A percentile compares a stretch with the other conserved stretches of the same genome.
phyloP scores from a whole-genome alignment of 2,113 vertebrate species.

The Myrmecobius fasciatus region DNA sequence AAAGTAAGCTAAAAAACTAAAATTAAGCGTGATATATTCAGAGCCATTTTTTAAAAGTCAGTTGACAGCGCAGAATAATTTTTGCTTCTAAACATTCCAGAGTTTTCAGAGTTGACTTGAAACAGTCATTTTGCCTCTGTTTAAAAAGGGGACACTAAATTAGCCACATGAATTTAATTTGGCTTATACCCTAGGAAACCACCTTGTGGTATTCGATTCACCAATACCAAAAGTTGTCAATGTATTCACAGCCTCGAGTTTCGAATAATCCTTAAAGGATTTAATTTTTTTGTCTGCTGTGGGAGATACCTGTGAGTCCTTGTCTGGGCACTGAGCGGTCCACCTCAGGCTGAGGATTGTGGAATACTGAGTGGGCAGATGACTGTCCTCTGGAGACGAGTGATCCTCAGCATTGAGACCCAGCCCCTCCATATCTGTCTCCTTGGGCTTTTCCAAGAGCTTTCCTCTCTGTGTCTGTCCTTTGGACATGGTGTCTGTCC shows the following conservation, averaged over 20 bases:
- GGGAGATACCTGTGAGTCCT: not conserved
- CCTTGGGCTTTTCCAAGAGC: not conserved
- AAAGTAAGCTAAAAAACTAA: slow-evolving; percentile 55
- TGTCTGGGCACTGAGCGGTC: not conserved
- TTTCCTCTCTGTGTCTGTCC: not conserved
- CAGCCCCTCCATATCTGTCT: not conserved
- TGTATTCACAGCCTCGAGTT: slow-evolving; percentile 3
- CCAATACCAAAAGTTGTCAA: slow-evolving; percentile 60
- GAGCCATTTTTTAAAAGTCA: slow-evolving; percentile 12
- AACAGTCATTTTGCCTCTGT: slow-evolving; percentile 36
- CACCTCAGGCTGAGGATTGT: not conserved
- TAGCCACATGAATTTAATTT: slow-evolving; percentile 21
- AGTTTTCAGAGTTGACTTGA: slow-evolving; percentile 19
- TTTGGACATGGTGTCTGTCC: not conserved
- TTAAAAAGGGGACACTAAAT: not conserved
- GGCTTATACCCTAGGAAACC: slow-evolving; percentile 39
- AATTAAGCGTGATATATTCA: slow-evolving; percentile 13
- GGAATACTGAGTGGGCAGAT: not conserved
- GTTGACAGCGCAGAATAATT: not conserved
- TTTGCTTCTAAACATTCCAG: slow-evolving; percentile 15
- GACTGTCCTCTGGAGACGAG: not conserved
- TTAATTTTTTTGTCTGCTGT: not conserved
- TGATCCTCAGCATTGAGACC: not conserved
- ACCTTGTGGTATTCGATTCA: slow-evolving; percentile 59
- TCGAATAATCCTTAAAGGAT: not conserved